A percentile compares a stretch with the other conserved stretches of the same genome.
Conservation (phyloP, 2,113 vertebrate genomes). For the Erythrocercus mccallii region DNA sequence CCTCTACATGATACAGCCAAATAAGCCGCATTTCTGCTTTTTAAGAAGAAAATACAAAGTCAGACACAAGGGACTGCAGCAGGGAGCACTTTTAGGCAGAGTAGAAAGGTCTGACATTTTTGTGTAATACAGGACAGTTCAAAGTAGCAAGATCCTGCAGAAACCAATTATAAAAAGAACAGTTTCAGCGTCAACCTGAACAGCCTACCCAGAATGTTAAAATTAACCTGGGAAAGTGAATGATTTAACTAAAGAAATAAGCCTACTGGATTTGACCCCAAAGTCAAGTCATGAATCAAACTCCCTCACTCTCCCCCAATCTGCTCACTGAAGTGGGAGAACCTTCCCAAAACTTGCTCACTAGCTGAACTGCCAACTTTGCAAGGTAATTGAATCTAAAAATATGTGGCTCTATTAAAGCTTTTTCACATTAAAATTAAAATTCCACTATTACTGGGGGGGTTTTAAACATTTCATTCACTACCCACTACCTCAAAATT, state of each 20-base stretch:
- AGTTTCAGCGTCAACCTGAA: background rate
- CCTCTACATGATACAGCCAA: background rate
- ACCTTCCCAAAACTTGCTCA: background rate
- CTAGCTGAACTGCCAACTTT: background rate
- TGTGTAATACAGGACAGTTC: background rate
- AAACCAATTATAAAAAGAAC: background rate
- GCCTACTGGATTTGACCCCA: background rate
- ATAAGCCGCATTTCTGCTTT: background rate
- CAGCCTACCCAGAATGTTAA: background rate
- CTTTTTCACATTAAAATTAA: background rate
- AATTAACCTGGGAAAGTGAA: slow-evolving; percentile 4
- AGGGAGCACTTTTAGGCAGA: background rate
- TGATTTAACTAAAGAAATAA: background rate
- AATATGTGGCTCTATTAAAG: background rate
- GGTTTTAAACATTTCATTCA: background rate
- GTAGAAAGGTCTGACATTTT: background rate
- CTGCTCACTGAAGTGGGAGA: background rate
- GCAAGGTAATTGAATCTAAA: background rate
- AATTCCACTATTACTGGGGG: background rate
- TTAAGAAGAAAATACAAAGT: background rate
- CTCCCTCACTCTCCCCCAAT: background rate
- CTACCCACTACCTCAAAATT: background rate
- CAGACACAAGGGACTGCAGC: background rate
- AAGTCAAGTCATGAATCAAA: background rate
- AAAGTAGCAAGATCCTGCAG: background rate